phyloP scores from a whole-genome alignment of 2,113 vertebrate species.

The Platycercus adscitus region DNA sequence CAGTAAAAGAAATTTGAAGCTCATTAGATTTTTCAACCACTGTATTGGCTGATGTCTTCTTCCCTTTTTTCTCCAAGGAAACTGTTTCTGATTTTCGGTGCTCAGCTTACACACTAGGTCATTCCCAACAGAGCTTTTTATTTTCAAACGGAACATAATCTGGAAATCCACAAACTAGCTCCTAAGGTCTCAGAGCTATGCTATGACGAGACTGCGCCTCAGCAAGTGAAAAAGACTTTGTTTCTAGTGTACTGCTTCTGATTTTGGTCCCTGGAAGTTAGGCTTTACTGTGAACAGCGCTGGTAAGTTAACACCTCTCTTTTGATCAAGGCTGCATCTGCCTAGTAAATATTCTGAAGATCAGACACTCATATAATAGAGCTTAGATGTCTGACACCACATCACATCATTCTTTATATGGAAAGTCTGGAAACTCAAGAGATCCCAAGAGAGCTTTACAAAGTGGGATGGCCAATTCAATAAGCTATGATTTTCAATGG shows the following conservation, averaged over 20 bases:
- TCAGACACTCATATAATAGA: not conserved
- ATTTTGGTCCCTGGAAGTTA: not conserved
- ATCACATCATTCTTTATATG: not conserved
- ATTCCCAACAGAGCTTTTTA: not conserved
- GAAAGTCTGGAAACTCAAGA: not conserved
- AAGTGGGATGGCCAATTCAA: not conserved
- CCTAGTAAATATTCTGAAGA: not conserved
- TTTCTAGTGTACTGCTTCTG: not conserved
- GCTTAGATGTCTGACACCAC: not conserved
- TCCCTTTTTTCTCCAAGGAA: not conserved
- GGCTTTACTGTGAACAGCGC: not conserved
- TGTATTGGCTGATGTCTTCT: not conserved
- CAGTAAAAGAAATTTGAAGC: not conserved
- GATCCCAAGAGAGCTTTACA: not conserved
- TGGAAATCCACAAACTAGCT: not conserved
- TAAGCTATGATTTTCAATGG: not conserved
- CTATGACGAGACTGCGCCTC: not conserved
- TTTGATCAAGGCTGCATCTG: not conserved
- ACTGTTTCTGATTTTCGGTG: not conserved
- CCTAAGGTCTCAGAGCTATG: not conserved
- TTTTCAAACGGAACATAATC: not conserved
- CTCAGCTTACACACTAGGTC: not conserved
- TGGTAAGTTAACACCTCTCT: not conserved
- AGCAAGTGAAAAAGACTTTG: not conserved
- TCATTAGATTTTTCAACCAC: not conserved